Base-by-base conservation (phyloP, 2,113 vertebrate genomes). In the Rhinolophus ferrumequinum region DNA sequence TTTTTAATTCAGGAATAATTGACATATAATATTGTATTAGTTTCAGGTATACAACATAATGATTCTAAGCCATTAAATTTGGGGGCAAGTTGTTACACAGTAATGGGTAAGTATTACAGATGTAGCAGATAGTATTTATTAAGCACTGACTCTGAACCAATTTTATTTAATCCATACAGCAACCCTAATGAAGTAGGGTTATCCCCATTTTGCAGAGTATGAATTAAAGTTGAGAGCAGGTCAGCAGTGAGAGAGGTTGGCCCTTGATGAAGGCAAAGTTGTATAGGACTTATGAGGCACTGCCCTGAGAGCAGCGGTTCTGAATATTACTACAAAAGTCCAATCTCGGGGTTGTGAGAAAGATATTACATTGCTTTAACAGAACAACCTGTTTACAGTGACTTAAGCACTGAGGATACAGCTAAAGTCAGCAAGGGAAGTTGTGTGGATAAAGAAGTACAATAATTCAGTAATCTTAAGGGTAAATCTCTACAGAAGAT, bases 241-340 rank as follows among this genome's bases (percentile, higher is more conserved):
- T 52, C 60, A 50, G 18, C 4, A 35, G 60, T 12, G 18, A 7
- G 50, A 64, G 28, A 64, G 38, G 77, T 0, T 76, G 67, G 24
- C 26, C 28, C 24, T 0, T 0, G 3, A 5, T 16, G 9, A 90
- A 4, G 1, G 5, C 26, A 5, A 28, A 28, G 3, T 26, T 2
- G 13, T 44, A 18, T 0, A 60, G n/a, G 56, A 24, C n/a, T 69
- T 9, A 62, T 0, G 0, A 88, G 87, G 24, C 19, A 90, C 44
- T 79, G 82, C 70, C 35, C 47, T 8, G 1, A 7, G 4, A 35
- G 21, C 11, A 18, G 11, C 0, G 6, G 26, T 58, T 52, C n/a
- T 52, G 21, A 67, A 26, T 73, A 60, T 24, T 83, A 44, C 54
- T 50, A 13, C 33, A 30, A 26, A 16, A 52, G 13, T 47, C 38